phyloP scores from a whole-genome alignment of 2,888 invertebrate species.

The Ferrisia virgata region DNA sequence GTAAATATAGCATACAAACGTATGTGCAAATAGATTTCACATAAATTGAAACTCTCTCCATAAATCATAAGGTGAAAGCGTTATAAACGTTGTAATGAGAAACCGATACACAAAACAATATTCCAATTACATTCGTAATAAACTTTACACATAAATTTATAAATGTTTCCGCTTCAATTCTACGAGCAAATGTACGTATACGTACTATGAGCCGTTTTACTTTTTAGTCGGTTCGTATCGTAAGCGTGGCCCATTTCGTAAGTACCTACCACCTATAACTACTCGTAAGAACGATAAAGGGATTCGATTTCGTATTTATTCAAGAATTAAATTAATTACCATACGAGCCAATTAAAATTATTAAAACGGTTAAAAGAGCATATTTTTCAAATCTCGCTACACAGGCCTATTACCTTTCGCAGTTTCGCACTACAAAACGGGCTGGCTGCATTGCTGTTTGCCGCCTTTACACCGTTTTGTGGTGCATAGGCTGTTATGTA shows the following conservation, averaged over 20 bases:
- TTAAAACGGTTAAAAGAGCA: neutral
- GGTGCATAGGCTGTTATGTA: neutral
- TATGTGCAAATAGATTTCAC: neutral
- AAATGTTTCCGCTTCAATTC: neutral
- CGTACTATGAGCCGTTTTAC: neutral
- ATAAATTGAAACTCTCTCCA: neutral
- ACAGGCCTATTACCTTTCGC: neutral
- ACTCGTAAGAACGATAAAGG: neutral
- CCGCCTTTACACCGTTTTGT: no score
- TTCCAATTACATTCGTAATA: constrained; percentile 1
- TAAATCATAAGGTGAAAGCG: neutral
- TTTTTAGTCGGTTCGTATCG: neutral
- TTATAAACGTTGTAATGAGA: neutral
- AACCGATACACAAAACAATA: constrained; percentile 7
- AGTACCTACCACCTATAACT: no score
- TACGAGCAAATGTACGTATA: neutral
- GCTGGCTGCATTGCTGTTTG: neutral
- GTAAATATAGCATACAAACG: neutral
- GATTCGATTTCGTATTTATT: constrained; percentile 1
- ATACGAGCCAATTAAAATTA: neutral
- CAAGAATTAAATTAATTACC: constrained; percentile 2
- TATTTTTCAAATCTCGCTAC: neutral
- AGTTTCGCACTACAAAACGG: no score
- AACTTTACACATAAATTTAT: constrained; percentile 23
- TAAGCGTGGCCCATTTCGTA: no score